Percentiles rank a stretch among this genome's conserved stretches.
Evolutionary conservation across 2,113 vertebrate species (phyloP).

Genomic region (Equus przewalskii): DNA sequence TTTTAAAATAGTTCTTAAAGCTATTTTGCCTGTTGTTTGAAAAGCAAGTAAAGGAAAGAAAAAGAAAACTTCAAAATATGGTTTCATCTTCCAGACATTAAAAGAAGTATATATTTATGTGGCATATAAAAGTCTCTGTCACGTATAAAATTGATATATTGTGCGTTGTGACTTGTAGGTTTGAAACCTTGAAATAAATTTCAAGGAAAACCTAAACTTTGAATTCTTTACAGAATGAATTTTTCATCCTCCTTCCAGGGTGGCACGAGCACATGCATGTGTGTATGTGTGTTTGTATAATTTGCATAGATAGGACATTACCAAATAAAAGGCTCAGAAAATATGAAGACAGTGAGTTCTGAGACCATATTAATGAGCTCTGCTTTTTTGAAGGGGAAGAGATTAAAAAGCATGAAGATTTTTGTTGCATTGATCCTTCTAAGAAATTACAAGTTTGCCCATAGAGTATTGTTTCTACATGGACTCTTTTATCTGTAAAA

Average conservation of each 20-base stretch:
- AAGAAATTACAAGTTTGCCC: constrained; percentile 25
- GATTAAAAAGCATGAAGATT: neutral
- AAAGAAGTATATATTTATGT: neutral
- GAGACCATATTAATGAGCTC: neutral
- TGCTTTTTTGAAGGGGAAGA: neutral
- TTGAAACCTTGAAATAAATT: constrained; percentile 60
- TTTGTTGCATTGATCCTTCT: neutral
- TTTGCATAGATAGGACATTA: neutral
- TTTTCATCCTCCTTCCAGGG: neutral
- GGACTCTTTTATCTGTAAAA: neutral
- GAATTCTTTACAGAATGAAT: neutral
- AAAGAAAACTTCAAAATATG: neutral
- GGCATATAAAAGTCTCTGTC: neutral
- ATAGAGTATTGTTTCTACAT: neutral
- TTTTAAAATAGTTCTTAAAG: constrained; percentile 21
- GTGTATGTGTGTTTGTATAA: neutral
- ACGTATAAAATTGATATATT: neutral
- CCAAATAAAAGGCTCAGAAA: neutral
- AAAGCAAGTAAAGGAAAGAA: constrained; percentile 29
- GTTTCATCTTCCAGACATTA: constrained; percentile 14
- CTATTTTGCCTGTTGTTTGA: constrained; percentile 48
- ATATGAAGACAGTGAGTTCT: neutral
- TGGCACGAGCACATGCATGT: neutral
- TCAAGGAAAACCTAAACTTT: constrained; percentile 47
- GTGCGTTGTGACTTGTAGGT: neutral